These are phyloP conservation scores for Sinocyclocheilus maitianheensis DNA, from an alignment of 2,113 vertebrate genomes.

Conservation along the genomic window DNA sequence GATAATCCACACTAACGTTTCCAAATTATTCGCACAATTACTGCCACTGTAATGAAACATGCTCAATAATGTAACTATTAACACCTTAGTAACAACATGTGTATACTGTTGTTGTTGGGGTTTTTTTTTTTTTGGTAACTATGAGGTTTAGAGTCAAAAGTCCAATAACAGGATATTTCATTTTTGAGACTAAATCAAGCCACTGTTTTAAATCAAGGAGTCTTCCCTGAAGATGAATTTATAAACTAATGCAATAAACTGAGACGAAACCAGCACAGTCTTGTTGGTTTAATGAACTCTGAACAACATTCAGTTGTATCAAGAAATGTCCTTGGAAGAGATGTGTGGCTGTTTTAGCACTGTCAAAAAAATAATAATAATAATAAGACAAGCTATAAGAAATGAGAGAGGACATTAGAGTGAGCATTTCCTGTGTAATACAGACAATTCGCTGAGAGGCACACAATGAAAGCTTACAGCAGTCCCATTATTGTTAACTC, in stretches of 20 bases:
- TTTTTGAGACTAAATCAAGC: not conserved
- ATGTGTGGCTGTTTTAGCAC: slow-evolving; percentile 29
- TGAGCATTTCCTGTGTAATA: slow-evolving; percentile 12
- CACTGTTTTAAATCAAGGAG: not conserved
- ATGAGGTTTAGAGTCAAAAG: not conserved
- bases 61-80: not conserved
- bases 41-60: not conserved
- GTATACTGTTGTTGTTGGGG: no score
- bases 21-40: not conserved
- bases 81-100: not conserved
- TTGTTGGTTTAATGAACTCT: not conserved
- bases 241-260: not conserved
- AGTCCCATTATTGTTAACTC: not conserved
- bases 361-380: slow-evolving; percentile 24
- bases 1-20: not conserved
- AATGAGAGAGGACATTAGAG: not conserved
- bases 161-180: not conserved
- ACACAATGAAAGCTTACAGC: slow-evolving; percentile 8
- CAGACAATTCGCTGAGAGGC: slow-evolving; percentile 19
- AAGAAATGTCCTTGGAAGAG: slow-evolving; percentile 35
- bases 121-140: no score
- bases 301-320: slow-evolving; percentile 4
- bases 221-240: not conserved
- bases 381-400: slow-evolving; percentile 20
- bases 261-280: not conserved